A percentile compares a stretch with the other conserved stretches of the same genome.
Evolutionary conservation across 2,888 invertebrate species (phyloP).

Genomic region (Drosophila histrio): DNA sequence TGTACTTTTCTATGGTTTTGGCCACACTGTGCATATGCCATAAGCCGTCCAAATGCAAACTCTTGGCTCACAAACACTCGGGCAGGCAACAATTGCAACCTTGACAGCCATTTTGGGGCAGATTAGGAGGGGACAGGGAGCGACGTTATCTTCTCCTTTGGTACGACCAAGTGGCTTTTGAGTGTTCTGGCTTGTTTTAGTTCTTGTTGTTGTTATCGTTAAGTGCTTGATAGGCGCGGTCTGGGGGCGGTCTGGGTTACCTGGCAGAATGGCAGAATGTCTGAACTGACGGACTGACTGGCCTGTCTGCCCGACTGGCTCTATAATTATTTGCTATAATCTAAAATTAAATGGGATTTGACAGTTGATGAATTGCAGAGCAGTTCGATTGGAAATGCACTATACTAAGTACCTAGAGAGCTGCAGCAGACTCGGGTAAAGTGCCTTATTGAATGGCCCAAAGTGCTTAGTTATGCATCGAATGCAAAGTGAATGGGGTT

Average conservation of each 20-base stretch:
- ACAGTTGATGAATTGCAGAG: conserved; percentile 74
- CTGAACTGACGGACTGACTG: conserved; percentile 3
- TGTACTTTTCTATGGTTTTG: neutral
- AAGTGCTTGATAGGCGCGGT: conserved; percentile 53
- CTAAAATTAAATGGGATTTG: conserved; percentile 75
- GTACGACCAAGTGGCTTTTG: conserved; percentile 65
- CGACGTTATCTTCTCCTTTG: conserved; percentile 39
- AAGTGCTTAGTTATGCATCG: conserved; percentile 54
- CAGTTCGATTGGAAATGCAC: conserved; percentile 64
- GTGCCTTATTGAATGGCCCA: conserved; percentile 38
- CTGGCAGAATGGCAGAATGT: conserved; percentile 33
- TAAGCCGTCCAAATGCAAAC: conserved; percentile 23
- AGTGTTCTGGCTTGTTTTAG: conserved; percentile 44
- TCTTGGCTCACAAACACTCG: conserved; percentile 16
- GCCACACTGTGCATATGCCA: conserved; percentile 30
- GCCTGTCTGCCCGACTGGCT: conserved; percentile 26
- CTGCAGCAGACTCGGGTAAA: conserved; percentile 7
- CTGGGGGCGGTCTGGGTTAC: conserved; percentile 9
- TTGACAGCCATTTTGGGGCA: conserved; percentile 61
- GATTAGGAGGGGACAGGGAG: neutral
- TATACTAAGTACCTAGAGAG: conserved; percentile 12
- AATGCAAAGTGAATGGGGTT: conserved; percentile 23
- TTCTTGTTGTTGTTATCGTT: conserved; percentile 50
- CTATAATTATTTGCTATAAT: conserved; percentile 75
- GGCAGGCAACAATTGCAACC: conserved; percentile 69